A percentile compares a stretch with the other conserved stretches of the same genome.
Conservation (phyloP, 2,113 vertebrate species). For the Zosterops pallidus region DNA sequence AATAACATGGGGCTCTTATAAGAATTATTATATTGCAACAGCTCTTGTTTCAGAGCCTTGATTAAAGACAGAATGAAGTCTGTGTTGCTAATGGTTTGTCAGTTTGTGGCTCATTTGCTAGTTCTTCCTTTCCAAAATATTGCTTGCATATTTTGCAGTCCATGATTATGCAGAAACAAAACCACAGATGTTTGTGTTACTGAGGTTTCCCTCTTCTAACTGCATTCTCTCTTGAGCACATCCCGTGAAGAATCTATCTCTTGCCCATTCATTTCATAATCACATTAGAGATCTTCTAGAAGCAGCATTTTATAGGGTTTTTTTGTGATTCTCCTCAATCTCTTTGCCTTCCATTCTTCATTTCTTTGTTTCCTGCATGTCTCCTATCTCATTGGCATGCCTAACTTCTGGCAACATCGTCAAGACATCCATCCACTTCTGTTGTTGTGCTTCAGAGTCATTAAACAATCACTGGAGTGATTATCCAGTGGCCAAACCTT, state of each 20-base stretch:
- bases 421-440: background rate
- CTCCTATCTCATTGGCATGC: background rate
- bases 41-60: background rate
- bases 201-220: conserved; percentile 30
- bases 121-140: conserved; percentile 42
- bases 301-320: background rate
- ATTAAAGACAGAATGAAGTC: conserved; percentile 17
- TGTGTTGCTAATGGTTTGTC: background rate
- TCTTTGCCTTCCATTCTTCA: background rate
- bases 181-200: conserved; percentile 30
- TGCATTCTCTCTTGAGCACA: background rate
- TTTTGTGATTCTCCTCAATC: background rate
- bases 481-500: background rate
- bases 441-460: background rate
- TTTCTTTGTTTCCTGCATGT: background rate
- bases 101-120: conserved; percentile 28
- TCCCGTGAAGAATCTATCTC: background rate
- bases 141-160: conserved; percentile 31
- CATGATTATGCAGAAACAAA: conserved; percentile 39
- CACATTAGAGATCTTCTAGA: background rate
- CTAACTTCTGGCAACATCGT: background rate
- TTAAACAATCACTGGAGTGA: background rate
- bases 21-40: conserved; percentile 3
- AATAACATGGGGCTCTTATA: background rate
- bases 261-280: conserved; percentile 2